Evolutionary conservation across 2,888 invertebrate species (phyloP).

Genomic region (Cordilura impudica): DNA sequence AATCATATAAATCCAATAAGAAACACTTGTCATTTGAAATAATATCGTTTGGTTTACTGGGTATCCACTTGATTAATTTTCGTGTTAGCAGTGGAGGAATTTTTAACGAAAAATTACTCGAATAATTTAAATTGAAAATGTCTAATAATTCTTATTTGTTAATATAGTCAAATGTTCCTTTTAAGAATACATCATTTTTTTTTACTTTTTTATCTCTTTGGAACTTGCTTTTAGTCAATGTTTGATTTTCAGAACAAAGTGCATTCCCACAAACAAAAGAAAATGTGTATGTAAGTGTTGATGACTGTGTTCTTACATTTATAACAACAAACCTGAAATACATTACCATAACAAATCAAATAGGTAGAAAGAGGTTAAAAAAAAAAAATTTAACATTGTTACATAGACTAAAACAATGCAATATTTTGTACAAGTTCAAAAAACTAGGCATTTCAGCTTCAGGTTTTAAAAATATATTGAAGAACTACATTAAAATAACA

Average conservation of each 20-base stretch:
- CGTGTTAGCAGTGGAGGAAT: too few relatives aligned
- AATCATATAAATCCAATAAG: too few relatives aligned
- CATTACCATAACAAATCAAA: constrained; percentile 20
- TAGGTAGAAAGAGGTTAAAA: background rate
- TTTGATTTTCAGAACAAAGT: constrained; percentile 8
- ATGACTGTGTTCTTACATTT: constrained; percentile 38
- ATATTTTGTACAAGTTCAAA: constrained; percentile 23
- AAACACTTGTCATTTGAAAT: too few relatives aligned
- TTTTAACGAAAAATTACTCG: too few relatives aligned
- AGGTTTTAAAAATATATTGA: constrained; percentile 35
- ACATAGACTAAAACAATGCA: background rate
- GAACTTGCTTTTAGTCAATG: background rate
- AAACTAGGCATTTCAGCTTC: constrained; percentile 52
- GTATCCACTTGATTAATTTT: too few relatives aligned
- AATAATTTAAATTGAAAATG: too few relatives aligned
- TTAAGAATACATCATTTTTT: too few relatives aligned
- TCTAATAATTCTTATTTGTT: too few relatives aligned
- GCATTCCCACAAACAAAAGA: constrained; percentile 15
- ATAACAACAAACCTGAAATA: constrained; percentile 53
- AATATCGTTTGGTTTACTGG: too few relatives aligned
- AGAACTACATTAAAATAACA: constrained; percentile 10
- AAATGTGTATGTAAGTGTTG: background rate
- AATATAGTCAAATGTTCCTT: too few relatives aligned
- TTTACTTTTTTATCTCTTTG: too few relatives aligned
- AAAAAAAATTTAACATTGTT: constrained; percentile 5